Evolutionary conservation across 2,113 vertebrate species (phyloP).

Genomic region (Misgurnus mizolepis): DNA sequence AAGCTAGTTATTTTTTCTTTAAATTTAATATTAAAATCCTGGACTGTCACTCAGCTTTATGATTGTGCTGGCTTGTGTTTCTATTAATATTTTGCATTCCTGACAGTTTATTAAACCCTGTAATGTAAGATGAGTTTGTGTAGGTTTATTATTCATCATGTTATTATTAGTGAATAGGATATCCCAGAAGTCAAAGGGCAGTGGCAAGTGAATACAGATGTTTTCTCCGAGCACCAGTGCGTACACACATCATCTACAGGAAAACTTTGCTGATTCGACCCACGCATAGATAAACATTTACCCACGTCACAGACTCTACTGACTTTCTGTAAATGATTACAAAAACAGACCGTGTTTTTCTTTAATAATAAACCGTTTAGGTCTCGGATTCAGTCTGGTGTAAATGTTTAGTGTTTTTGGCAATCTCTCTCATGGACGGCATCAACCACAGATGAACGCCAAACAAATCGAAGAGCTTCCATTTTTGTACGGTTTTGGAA

Average conservation of each 20-base stretch:
- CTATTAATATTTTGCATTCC: not conserved
- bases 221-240: slow-evolving; percentile 28
- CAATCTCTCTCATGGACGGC: slow-evolving; percentile 19
- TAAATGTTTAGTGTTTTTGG: slow-evolving; percentile 21
- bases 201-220: slow-evolving; percentile 44
- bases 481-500: slow-evolving; percentile 8
- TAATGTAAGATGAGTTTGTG: no score
- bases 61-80: slow-evolving; percentile 18
- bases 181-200: slow-evolving; percentile 45
- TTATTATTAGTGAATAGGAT: slow-evolving; percentile 22
- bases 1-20: slow-evolving; percentile 16
- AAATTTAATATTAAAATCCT: slow-evolving; percentile 4
- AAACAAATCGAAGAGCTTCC: slow-evolving; percentile 13
- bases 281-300: slow-evolving; percentile 29
- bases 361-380: slow-evolving; percentile 18
- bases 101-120: not conserved
- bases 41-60: not conserved
- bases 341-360: not conserved
- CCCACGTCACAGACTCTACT: slow-evolving; percentile 19
- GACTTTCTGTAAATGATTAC: slow-evolving; percentile 38
- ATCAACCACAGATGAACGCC: slow-evolving; percentile 22
- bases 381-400: slow-evolving; percentile 8
- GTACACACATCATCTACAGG: slow-evolving; percentile 32
- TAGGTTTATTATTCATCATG: not conserved
- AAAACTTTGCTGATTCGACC: slow-evolving; percentile 38